Evolutionary conservation across 2,113 vertebrate genomes (phyloP).

Genomic region (Diglossa brunneiventris): DNA sequence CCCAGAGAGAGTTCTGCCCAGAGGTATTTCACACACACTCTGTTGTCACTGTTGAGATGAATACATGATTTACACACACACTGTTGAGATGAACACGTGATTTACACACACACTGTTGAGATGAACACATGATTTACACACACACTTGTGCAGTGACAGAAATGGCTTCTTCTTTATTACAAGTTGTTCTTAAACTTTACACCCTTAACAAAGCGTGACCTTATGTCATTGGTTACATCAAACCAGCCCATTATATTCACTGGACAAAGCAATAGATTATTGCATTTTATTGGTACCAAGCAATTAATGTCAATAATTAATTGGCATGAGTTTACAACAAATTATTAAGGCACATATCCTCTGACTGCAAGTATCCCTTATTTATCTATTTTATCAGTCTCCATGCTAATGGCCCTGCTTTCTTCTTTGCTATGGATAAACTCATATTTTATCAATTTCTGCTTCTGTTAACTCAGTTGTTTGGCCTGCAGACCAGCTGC

Average conservation of each 20-base stretch:
- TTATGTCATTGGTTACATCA: background rate
- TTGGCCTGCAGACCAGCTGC: background rate
- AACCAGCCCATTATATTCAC: background rate
- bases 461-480: background rate
- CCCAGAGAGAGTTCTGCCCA: background rate
- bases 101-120: background rate
- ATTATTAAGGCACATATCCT: background rate
- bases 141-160: background rate
- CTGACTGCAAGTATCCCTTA: background rate
- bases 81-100: background rate
- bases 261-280: background rate
- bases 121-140: background rate
- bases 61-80: background rate
- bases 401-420: background rate
- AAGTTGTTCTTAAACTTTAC: background rate
- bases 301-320: background rate
- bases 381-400: background rate
- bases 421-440: background rate
- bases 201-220: background rate
- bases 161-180: background rate
- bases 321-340: background rate
- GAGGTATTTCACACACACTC: fast-evolving
- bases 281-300: background rate
- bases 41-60: background rate
- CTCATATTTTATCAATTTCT: background rate